Conservation (phyloP, 2,797 vertebrate genomes). For the Emys orbicularis region DNA sequence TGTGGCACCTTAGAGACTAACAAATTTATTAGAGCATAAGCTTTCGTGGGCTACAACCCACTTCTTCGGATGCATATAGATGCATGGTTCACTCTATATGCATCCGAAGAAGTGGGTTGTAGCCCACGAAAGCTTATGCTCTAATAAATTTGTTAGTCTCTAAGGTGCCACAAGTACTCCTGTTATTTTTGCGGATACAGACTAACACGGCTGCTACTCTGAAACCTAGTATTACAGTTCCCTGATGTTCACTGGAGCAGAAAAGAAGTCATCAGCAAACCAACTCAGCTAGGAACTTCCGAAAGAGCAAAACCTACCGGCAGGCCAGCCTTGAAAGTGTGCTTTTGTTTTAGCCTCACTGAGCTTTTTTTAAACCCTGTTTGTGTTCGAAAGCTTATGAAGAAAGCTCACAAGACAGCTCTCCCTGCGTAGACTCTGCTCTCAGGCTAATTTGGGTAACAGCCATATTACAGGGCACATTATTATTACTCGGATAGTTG, state of each 20-base stretch:
- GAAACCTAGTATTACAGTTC: too few relatives aligned
- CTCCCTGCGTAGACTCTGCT: background rate
- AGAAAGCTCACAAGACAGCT: background rate
- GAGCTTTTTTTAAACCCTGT: background rate
- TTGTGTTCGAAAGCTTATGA: fast-evolving
- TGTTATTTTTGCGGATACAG: too few relatives aligned
- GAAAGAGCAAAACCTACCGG: background rate
- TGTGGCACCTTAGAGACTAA: too few relatives aligned
- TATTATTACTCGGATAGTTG: fast-evolving
- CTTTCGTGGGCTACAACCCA: too few relatives aligned
- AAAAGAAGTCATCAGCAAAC: conserved; percentile 73
- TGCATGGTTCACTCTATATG: too few relatives aligned
- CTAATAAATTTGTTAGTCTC: too few relatives aligned
- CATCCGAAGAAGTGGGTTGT: too few relatives aligned
- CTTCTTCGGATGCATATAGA: too few relatives aligned
- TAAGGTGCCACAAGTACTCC: too few relatives aligned
- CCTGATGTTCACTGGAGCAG: background rate
- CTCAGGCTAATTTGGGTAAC: background rate
- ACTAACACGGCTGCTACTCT: too few relatives aligned
- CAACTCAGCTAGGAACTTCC: conserved; percentile 51
- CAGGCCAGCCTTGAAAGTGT: background rate
- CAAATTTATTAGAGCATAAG: too few relatives aligned
- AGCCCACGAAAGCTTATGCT: too few relatives aligned
- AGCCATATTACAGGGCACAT: fast-evolving
- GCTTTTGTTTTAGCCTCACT: conserved; percentile 2